Percentiles rank a stretch among this genome's conserved stretches.
Evolutionary conservation across 2,888 invertebrate genomes (phyloP).

Genomic region (Esperia sulphurella): DNA sequence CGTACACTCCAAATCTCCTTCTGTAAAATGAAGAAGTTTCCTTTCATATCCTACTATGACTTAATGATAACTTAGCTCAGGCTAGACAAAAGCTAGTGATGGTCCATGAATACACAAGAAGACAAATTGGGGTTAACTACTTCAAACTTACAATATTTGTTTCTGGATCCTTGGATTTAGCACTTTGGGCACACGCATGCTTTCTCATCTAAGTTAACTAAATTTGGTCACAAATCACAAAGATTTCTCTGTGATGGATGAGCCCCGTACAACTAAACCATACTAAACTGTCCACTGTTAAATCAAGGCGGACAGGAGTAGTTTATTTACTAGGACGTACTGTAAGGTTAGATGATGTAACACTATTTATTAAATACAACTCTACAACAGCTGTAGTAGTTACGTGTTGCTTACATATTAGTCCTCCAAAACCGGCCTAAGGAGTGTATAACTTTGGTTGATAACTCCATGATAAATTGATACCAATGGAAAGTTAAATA

Average conservation of each 20-base stretch:
- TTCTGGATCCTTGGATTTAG: constrained; percentile 43
- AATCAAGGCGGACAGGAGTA: too few species aligned
- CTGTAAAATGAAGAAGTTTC: constrained; percentile 31
- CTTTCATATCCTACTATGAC: background rate
- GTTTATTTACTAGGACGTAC: background rate
- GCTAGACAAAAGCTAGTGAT: too few species aligned
- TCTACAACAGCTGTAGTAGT: background rate
- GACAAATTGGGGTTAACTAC: too few species aligned
- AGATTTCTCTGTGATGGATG: too few species aligned
- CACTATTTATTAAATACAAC: too few species aligned
- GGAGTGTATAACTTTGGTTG: constrained; percentile 29
- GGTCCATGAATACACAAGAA: too few species aligned
- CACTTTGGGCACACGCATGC: constrained; percentile 49
- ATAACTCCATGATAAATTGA: constrained; percentile 21
- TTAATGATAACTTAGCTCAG: background rate
- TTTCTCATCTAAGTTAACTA: background rate
- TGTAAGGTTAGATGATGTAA: background rate
- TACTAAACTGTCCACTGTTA: too few species aligned
- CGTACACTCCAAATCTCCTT: constrained; percentile 79
- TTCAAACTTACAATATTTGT: constrained; percentile 46
- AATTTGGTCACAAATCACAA: too few species aligned
- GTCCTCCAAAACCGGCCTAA: constrained; percentile 57
- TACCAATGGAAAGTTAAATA: too few species aligned
- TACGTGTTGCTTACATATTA: constrained; percentile 47
- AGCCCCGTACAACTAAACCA: too few species aligned